A percentile compares a stretch with the other conserved stretches of the same genome.
These are phyloP conservation scores for Phasianus colchicus DNA, from an alignment of 2,113 vertebrate genomes.

Conservation along the genomic window DNA sequence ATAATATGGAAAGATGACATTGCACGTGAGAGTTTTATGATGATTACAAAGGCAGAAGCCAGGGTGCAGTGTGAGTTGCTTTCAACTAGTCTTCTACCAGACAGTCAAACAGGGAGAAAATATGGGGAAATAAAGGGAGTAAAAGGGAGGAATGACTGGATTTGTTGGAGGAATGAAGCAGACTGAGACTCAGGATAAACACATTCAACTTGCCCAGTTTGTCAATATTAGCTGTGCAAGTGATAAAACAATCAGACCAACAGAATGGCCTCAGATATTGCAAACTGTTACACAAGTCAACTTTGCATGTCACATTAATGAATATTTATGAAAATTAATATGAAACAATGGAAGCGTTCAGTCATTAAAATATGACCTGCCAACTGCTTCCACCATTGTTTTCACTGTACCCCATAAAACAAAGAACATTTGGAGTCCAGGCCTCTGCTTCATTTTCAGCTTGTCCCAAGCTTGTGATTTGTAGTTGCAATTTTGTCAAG, in stretches of 20 bases:
- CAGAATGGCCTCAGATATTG: background rate
- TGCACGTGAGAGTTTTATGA: background rate
- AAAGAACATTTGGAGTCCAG: constrained; percentile 38
- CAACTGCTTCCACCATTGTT: constrained; percentile 35
- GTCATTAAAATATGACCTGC: constrained; percentile 23
- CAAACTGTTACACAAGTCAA: constrained; percentile 17
- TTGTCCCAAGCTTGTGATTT: constrained; percentile 19
- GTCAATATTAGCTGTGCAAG: background rate
- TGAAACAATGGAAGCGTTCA: constrained; percentile 24
- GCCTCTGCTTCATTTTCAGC: constrained; percentile 17
- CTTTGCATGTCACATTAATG: constrained; percentile 3
- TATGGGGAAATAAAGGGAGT: background rate
- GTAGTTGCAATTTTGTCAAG: constrained; percentile 5
- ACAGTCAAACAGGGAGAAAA: background rate
- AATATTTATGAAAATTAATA: constrained; percentile 46
- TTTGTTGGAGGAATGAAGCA: background rate
- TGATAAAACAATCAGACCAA: background rate
- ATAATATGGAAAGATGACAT: background rate
- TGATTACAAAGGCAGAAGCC: background rate
- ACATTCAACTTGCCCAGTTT: background rate
- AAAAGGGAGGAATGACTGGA: background rate
- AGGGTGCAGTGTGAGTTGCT: background rate
- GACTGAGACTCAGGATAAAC: background rate
- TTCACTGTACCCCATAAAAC: background rate
- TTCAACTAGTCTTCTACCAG: background rate